Evolutionary conservation across 1,140 invertebrate genomes (phyloP).

Genomic region (Amyelois transitella): DNA sequence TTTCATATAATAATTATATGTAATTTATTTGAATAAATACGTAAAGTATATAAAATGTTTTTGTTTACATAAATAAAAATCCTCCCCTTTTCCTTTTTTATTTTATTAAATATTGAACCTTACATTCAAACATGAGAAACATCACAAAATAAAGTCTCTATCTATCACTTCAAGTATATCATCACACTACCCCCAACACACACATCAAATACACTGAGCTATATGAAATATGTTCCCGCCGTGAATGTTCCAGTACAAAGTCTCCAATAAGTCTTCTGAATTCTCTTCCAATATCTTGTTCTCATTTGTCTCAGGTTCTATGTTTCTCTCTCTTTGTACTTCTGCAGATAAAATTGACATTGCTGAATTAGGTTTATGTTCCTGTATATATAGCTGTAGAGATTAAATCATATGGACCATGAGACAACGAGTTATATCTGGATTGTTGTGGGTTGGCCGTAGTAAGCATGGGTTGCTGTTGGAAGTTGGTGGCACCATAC

Average conservation of each 20-base stretch:
- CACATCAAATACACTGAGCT: slow-evolving; percentile 39
- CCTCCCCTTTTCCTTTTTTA: slow-evolving; percentile 46
- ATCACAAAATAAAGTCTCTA: slow-evolving; percentile 35
- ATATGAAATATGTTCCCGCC: slow-evolving; percentile 72
- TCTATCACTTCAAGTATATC: slow-evolving; percentile 16
- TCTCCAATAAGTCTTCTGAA: slow-evolving; percentile 61
- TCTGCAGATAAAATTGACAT: slow-evolving; percentile 70
- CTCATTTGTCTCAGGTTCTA: slow-evolving; percentile 66
- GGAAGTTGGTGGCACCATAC: slow-evolving; percentile 60
- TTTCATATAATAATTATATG: slow-evolving; percentile 39
- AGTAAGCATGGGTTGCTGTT: slow-evolving; percentile 63
- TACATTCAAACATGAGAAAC: slow-evolving; percentile 25
- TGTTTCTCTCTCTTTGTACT: slow-evolving; percentile 64
- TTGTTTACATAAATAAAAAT: slow-evolving; percentile 58
- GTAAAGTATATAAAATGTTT: slow-evolving; percentile 27
- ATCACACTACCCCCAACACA: background rate
- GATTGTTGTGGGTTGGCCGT: slow-evolving; percentile 75
- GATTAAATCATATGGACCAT: slow-evolving; percentile 75
- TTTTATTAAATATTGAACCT: slow-evolving; percentile 52
- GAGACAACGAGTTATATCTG: slow-evolving; percentile 75
- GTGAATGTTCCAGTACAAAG: slow-evolving; percentile 70
- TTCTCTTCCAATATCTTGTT: slow-evolving; percentile 41
- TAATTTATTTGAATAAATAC: slow-evolving; percentile 55
- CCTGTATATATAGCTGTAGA: slow-evolving; percentile 28
- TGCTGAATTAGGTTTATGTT: slow-evolving; percentile 43